phyloP scores from a whole-genome alignment of 2,888 invertebrate species.

The Asteroscopus sphinx region DNA sequence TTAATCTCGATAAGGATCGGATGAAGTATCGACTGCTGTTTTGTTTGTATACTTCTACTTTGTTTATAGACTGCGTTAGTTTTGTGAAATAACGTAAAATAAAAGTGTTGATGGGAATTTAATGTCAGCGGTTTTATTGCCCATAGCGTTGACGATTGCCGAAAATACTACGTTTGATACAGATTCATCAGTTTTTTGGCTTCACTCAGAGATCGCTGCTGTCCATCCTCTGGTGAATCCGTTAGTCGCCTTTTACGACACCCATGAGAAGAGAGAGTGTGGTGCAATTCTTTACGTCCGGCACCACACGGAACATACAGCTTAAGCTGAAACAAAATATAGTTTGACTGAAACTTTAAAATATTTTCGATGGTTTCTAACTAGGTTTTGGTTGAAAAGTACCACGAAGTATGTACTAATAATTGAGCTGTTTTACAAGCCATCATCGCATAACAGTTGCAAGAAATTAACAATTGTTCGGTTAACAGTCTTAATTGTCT shows the following conservation, averaged over 20 bases:
- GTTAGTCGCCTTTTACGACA: too few species aligned
- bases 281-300: too few species aligned
- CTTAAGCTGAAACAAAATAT: too few species aligned
- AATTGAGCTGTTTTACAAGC: not conserved
- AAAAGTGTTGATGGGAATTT: slow-evolving; percentile 4
- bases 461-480: slow-evolving; percentile 8
- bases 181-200: too few species aligned
- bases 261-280: too few species aligned
- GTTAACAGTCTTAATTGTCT: slow-evolving; percentile 21
- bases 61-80: slow-evolving; percentile 33
- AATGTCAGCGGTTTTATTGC: not conserved
- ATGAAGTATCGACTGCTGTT: slow-evolving; percentile 47
- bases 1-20: slow-evolving; percentile 62
- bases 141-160: not conserved
- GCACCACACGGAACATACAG: too few species aligned
- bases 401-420: not conserved
- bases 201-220: too few species aligned
- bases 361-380: too few species aligned
- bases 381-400: too few species aligned
- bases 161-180: too few species aligned
- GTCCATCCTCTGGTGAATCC: too few species aligned
- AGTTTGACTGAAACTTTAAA: too few species aligned
- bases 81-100: slow-evolving; percentile 8
- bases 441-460: slow-evolving; percentile 2
- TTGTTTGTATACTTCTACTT: slow-evolving; percentile 49